Conservation (phyloP, 2,113 vertebrate species). For the Lophius piscatorius region DNA sequence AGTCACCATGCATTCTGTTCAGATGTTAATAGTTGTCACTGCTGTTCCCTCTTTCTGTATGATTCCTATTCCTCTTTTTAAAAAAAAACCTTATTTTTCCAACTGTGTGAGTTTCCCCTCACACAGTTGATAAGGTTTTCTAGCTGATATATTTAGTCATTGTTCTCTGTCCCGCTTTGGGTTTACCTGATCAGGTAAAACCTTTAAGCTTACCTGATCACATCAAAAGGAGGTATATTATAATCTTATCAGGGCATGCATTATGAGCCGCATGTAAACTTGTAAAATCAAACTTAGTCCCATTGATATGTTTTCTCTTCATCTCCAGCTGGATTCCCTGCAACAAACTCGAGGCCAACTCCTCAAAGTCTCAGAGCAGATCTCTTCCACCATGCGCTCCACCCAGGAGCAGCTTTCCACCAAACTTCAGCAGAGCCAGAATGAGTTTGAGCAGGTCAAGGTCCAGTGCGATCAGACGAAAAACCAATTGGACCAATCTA, state of each 20-base stretch:
- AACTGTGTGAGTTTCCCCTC: neutral
- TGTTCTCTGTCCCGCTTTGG: neutral
- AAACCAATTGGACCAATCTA: slow-evolving; percentile 71
- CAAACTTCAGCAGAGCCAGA: slow-evolving; percentile 77
- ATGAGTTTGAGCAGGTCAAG: slow-evolving; percentile 58
- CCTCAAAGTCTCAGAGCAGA: slow-evolving; percentile 79
- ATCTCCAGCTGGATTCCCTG: slow-evolving; percentile 73
- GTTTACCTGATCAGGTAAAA: neutral
- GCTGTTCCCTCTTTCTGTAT: slow-evolving; percentile 6
- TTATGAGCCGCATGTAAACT: neutral
- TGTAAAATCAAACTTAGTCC: neutral
- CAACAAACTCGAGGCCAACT: slow-evolving; percentile 80
- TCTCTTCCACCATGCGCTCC: slow-evolving; percentile 78
- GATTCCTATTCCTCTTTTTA: slow-evolving; percentile 29
- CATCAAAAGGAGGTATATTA: neutral
- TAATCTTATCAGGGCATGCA: neutral
- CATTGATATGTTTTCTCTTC: neutral
- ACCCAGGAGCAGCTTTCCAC: slow-evolving; percentile 82
- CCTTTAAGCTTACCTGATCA: neutral
- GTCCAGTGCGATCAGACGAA: slow-evolving; percentile 4
- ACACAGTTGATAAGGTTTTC: neutral
- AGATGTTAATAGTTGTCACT: neutral
- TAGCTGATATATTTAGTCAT: neutral
- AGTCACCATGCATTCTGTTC: no score
- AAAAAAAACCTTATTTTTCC: neutral